Percentiles rank a stretch among this genome's conserved stretches.
These are phyloP conservation scores for Lacanobia oleracea DNA, from an alignment of 2,888 invertebrate genomes.

Conservation along the genomic window DNA sequence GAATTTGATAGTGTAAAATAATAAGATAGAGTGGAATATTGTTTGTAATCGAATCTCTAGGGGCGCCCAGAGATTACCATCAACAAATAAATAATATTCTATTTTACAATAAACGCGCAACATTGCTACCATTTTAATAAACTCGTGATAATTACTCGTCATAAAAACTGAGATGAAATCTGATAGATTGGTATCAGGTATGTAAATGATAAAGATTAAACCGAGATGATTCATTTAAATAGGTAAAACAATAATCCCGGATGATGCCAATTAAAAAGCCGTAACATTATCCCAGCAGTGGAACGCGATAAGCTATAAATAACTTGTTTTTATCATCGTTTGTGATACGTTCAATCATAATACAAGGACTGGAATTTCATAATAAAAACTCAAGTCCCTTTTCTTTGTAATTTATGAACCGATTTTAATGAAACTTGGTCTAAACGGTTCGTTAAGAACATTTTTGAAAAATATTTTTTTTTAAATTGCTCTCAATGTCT, in stretches of 20 bases:
- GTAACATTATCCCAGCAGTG: slow-evolving; percentile 22
- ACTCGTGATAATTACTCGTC: no score
- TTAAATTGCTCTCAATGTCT: no score
- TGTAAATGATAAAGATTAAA: slow-evolving; percentile 1
- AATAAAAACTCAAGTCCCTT: no score
- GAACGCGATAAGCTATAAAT: slow-evolving; percentile 25
- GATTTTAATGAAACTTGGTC: no score
- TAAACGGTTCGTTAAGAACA: no score
- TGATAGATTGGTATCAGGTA: slow-evolving; percentile 5
- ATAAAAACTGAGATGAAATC: not conserved
- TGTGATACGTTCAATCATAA: slow-evolving; percentile 24
- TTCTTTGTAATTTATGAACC: no score
- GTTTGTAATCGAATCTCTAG: no score
- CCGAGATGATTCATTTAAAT: slow-evolving; percentile 8
- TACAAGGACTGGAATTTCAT: slow-evolving; percentile 26
- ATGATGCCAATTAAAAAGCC: slow-evolving; percentile 33
- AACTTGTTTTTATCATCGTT: slow-evolving; percentile 17
- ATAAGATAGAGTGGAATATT: no score
- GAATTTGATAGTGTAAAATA: no score
- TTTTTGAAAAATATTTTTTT: no score
- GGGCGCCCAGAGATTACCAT: no score
- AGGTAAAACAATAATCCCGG: slow-evolving; percentile 29
- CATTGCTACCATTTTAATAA: not conserved
- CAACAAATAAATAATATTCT: not conserved
- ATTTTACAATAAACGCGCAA: not conserved